Percentiles rank a stretch among this genome's conserved stretches.
Evolutionary conservation across 2,888 invertebrate species (phyloP).

Genomic region (Pyrochroa serraticornis): DNA sequence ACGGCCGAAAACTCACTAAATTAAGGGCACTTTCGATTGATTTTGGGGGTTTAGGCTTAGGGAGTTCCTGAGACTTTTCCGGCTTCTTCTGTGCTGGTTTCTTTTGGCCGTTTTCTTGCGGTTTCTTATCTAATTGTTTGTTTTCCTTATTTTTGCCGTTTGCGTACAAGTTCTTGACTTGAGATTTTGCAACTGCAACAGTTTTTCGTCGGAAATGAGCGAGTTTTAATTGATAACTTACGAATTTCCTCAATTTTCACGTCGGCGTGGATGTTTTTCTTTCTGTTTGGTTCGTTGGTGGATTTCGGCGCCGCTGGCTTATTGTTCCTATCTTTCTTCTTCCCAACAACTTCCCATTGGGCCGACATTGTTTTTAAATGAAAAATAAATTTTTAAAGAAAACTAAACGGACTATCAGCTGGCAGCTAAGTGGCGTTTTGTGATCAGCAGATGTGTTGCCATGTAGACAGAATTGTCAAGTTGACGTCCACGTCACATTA

Average conservation of each 20-base stretch:
- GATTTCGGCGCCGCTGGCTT: conserved; percentile 50
- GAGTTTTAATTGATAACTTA: conserved; percentile 59
- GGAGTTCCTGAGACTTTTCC: conserved; percentile 57
- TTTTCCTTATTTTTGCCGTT: conserved; percentile 69
- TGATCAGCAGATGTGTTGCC: too few species aligned
- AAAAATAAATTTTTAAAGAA: too few species aligned
- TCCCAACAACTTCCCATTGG: conserved; percentile 76
- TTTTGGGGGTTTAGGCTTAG: conserved; percentile 71
- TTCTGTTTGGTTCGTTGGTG: conserved; percentile 58
- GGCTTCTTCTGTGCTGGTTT: conserved; percentile 62
- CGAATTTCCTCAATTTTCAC: conserved; percentile 78
- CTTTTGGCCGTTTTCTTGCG: conserved; percentile 55
- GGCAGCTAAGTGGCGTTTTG: too few species aligned
- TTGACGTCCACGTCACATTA: too few species aligned
- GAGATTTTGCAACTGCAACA: conserved; percentile 69
- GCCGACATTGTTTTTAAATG: conserved; percentile 56
- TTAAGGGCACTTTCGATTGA: conserved; percentile 69
- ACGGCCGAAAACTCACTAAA: conserved; percentile 57
- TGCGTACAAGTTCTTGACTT: conserved; percentile 70
- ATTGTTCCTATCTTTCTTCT: conserved; percentile 64
- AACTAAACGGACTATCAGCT: too few species aligned
- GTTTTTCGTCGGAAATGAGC: conserved; percentile 1
- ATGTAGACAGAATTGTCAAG: too few species aligned
- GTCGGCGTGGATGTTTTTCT: conserved; percentile 55
- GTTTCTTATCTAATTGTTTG: conserved; percentile 45